These are phyloP conservation scores for Margaritifera margaritifera DNA, from an alignment of 2,888 invertebrate genomes.

Conservation along the genomic window DNA sequence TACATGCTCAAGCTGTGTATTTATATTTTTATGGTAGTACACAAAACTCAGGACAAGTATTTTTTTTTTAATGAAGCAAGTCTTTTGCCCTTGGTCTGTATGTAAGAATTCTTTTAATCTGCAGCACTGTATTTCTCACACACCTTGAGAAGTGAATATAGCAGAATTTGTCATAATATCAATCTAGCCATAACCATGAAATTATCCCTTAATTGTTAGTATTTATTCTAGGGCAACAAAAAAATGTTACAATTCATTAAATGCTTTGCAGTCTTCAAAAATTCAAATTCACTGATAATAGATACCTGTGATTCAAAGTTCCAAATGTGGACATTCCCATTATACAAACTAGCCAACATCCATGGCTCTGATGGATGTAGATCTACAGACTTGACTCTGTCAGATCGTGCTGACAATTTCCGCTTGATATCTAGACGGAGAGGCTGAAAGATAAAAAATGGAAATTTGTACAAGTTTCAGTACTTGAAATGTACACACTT, in stretches of 20 bases:
- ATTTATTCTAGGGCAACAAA: neutral
- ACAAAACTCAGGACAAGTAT: no score
- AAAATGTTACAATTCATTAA: neutral
- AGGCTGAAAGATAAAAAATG: slow-evolving; percentile 77
- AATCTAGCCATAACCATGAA: no score
- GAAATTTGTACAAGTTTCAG: neutral
- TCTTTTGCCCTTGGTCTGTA: neutral
- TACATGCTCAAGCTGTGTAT: no score
- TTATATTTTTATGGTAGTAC: no score
- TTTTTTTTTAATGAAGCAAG: slow-evolving; percentile 1
- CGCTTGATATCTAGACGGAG: slow-evolving; percentile 98
- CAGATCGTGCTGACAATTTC: slow-evolving; percentile 96
- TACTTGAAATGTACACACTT: neutral
- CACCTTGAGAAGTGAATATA: no score
- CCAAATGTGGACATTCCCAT: slow-evolving; percentile 99
- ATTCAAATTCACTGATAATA: neutral
- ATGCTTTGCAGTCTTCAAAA: neutral
- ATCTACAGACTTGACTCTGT: slow-evolving; percentile 98
- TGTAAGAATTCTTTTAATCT: no score
- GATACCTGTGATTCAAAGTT: slow-evolving; percentile 92
- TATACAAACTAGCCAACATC: slow-evolving; percentile 98
- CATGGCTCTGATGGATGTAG: slow-evolving; percentile 98
- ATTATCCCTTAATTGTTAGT: neutral
- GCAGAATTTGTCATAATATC: no score
- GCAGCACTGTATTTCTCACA: no score